phyloP scores from a whole-genome alignment of 2,888 invertebrate genomes.

The Pollenia labialis region DNA sequence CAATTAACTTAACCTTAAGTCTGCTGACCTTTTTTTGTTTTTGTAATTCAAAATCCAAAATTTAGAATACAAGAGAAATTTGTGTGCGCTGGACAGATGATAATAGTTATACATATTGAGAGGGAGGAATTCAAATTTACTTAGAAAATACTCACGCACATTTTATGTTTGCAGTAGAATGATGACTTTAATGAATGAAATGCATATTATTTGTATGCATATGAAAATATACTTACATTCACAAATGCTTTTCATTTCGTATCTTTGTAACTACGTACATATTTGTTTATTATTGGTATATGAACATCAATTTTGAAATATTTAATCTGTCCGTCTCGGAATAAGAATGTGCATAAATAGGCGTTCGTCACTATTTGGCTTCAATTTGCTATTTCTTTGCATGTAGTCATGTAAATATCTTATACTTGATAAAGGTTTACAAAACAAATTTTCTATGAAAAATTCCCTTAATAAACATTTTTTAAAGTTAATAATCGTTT shows the following conservation, averaged over 20 bases:
- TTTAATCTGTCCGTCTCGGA: not conserved
- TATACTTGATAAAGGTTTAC: no score
- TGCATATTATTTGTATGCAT: not conserved
- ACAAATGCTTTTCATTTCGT: not conserved
- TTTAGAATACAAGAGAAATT: not conserved
- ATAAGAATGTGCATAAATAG: constrained; percentile 36
- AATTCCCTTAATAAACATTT: no score
- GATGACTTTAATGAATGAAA: constrained; percentile 26
- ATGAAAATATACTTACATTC: not conserved
- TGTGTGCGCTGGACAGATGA: constrained; percentile 8
- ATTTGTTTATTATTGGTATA: constrained; percentile 6
- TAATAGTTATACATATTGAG: constrained; percentile 46
- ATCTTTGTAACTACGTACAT: not conserved
- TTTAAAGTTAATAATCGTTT: no score
- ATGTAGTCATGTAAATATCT: no score
- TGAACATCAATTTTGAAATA: constrained; percentile 40
- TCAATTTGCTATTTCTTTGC: not conserved
- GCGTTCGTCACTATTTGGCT: constrained; percentile 39
- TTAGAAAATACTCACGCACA: not conserved
- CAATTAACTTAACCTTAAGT: constrained; percentile 69
- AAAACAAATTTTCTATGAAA: no score
- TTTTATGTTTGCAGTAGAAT: not conserved
- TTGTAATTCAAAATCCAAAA: not conserved
- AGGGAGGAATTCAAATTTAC: constrained; percentile 44
- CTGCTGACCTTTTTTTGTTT: constrained; percentile 60